phyloP scores from a whole-genome alignment of 2,888 invertebrate genomes.

The Octodonta nipae region DNA sequence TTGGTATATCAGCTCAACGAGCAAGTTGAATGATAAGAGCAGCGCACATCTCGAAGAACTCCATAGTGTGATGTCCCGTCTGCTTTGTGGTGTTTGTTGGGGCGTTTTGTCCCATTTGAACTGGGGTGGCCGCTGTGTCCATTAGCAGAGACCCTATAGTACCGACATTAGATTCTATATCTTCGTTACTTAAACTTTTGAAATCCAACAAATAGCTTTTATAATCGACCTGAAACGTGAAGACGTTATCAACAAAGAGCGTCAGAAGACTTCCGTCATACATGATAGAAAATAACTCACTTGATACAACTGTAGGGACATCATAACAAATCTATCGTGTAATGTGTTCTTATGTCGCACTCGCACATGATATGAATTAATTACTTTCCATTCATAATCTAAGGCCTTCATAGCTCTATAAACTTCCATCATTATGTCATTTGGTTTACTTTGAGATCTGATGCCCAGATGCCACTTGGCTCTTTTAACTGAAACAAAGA shows the following conservation, averaged over 20 bases:
- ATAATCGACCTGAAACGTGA: constrained; percentile 60
- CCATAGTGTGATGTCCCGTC: constrained; percentile 91
- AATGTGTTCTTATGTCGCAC: constrained; percentile 81
- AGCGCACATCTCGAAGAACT: constrained; percentile 99
- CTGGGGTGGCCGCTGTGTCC: constrained; percentile 30
- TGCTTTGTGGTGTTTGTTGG: constrained; percentile 18
- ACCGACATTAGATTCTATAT: constrained; percentile 38
- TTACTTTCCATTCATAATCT: constrained; percentile 97
- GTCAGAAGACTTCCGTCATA: no score
- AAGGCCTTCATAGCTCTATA: constrained; percentile 97
- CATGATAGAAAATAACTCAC: no score
- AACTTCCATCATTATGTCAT: constrained; percentile 99
- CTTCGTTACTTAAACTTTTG: constrained; percentile 78
- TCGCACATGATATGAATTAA: constrained; percentile 91
- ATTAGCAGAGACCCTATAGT: constrained; percentile 26
- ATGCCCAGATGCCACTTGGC: constrained; percentile 99
- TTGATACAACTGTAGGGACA: constrained; percentile 97
- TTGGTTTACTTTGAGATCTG: constrained; percentile 95
- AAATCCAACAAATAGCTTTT: constrained; percentile 96
- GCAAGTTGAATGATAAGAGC: constrained; percentile 95
- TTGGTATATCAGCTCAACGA: constrained; percentile 43
- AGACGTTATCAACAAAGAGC: no score
- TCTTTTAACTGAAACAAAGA: constrained; percentile 58
- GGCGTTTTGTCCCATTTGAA: constrained; percentile 19
- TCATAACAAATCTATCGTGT: constrained; percentile 75